A percentile compares a stretch with the other conserved stretches of the same genome.
These are phyloP conservation scores for Platycercus adscitus DNA, from an alignment of 2,113 vertebrate species.

Conservation along the genomic window DNA sequence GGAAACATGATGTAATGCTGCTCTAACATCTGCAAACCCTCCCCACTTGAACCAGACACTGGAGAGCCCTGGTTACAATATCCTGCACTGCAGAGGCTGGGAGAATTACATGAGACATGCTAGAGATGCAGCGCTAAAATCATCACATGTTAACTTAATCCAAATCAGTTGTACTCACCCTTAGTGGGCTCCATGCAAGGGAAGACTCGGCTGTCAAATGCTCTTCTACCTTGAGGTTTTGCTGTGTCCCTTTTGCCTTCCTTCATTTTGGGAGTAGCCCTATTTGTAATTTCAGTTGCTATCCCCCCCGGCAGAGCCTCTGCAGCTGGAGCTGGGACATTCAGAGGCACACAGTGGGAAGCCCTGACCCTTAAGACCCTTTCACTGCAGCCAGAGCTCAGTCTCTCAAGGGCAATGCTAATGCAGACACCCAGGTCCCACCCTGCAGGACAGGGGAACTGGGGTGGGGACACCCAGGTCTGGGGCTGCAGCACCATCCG, in stretches of 20 bases:
- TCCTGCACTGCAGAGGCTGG: background rate
- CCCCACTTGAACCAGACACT: background rate
- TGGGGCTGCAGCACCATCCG: fast-evolving
- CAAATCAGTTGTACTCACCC: background rate
- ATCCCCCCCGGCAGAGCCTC: background rate
- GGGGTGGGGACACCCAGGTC: background rate
- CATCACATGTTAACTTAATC: background rate
- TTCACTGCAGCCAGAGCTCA: background rate
- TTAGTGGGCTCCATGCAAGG: background rate
- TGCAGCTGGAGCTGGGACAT: background rate
- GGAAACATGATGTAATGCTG: background rate
- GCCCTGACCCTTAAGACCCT: too few relatives aligned
- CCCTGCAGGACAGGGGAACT: background rate
- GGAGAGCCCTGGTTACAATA: background rate
- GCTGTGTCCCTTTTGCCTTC: background rate
- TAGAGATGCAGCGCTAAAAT: background rate
- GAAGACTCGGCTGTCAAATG: background rate
- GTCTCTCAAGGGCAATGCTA: background rate
- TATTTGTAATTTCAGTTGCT: too few relatives aligned
- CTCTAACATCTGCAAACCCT: background rate
- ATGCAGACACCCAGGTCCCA: background rate
- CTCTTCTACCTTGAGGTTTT: background rate
- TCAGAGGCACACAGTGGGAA: fast-evolving
- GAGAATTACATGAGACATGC: background rate
- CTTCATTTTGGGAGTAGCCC: background rate